Evolutionary conservation across 2,113 vertebrate genomes (phyloP).

Genomic region (Myotis yumanensis): DNA sequence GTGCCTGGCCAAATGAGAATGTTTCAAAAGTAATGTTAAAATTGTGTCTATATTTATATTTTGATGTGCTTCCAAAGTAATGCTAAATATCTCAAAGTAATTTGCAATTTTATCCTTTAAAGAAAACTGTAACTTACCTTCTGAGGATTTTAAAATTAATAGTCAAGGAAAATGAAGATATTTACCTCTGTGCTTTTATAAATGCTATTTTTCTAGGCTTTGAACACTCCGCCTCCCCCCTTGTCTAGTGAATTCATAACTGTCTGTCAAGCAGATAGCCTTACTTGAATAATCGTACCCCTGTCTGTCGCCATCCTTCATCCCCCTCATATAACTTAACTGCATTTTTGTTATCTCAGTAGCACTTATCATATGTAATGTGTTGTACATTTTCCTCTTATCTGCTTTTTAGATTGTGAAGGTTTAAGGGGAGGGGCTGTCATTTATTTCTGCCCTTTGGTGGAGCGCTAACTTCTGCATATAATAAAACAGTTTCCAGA

Average conservation of each 20-base stretch:
- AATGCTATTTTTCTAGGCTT: not conserved
- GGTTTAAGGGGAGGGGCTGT: not conserved
- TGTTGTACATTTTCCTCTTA: not conserved
- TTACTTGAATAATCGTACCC: not conserved
- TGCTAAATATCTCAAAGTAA: not conserved
- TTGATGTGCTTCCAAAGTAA: not conserved
- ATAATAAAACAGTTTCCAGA: not conserved
- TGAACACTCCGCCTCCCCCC: not conserved
- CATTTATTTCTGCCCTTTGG: conserved; percentile 22
- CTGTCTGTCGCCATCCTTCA: not conserved
- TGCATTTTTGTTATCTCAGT: conserved; percentile 15
- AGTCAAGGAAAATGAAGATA: not conserved
- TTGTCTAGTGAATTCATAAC: not conserved
- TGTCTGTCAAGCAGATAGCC: not conserved
- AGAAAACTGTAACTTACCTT: not conserved
- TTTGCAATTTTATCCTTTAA: not conserved
- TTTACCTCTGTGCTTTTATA: not conserved
- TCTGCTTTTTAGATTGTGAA: not conserved
- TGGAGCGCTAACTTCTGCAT: not conserved
- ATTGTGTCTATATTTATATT: not conserved
- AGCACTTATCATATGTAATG: not conserved
- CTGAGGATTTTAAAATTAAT: conserved; percentile 4
- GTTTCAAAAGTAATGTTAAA: conserved; percentile 44
- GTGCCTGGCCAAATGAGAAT: not conserved
- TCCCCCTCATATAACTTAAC: not conserved